Conservation (phyloP, 2,888 invertebrate species). For the Glaucopsyche alexis region DNA sequence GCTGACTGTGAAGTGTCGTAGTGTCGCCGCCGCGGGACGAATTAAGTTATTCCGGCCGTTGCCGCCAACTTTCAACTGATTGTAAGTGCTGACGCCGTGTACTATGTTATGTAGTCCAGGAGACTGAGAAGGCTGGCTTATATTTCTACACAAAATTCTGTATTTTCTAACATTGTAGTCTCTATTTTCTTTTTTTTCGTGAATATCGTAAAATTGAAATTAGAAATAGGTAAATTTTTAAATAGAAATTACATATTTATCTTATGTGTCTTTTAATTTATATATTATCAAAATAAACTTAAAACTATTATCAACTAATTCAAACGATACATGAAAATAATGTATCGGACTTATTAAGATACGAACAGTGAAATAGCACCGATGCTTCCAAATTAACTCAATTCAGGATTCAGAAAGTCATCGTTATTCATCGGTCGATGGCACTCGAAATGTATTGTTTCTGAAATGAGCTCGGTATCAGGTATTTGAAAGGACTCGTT, state of each 20-base stretch:
- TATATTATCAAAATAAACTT: no score
- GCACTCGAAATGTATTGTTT: slow-evolving; percentile 11
- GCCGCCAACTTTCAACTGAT: slow-evolving; percentile 14
- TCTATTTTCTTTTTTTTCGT: no score
- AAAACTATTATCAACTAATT: background rate
- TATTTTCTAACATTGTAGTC: no score
- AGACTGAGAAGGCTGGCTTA: background rate
- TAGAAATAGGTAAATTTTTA: no score
- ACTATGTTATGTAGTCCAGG: background rate
- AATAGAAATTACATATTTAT: no score
- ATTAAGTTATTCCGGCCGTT: slow-evolving; percentile 24
- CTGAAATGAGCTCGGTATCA: background rate
- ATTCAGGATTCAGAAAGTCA: slow-evolving; percentile 7
- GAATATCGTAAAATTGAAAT: no score
- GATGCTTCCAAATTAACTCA: slow-evolving; percentile 13
- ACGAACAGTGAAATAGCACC: background rate
- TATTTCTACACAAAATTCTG: no score
- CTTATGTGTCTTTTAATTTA: no score
- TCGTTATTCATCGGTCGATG: slow-evolving; percentile 8
- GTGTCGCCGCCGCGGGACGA: background rate
- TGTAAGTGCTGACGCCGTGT: slow-evolving; percentile 12
- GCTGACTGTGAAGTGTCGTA: background rate
- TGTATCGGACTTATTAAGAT: background rate
- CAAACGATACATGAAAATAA: background rate
- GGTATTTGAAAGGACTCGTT: background rate